Conservation (phyloP, 2,797 vertebrate genomes). For the Falco peregrinus region DNA sequence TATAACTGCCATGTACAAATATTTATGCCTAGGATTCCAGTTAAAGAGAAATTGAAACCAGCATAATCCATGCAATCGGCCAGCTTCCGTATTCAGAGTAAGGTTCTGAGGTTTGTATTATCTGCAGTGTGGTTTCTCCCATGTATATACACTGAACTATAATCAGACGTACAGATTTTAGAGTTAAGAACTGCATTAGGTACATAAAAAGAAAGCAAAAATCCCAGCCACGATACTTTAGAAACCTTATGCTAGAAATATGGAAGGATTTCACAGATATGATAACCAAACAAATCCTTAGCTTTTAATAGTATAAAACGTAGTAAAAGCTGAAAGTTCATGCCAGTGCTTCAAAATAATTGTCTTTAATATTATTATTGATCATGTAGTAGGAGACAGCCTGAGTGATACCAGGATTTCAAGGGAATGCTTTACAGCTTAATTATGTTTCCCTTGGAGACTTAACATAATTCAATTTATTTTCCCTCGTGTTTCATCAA, state of each 20-base stretch:
- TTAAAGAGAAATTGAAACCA: neutral
- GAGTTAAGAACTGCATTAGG: neutral
- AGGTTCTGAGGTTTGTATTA: neutral
- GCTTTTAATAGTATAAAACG: conserved; percentile 53
- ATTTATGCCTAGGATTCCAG: neutral
- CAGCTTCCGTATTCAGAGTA: neutral
- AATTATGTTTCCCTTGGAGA: conserved; percentile 81
- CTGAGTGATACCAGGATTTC: conserved; percentile 73
- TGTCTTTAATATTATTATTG: conserved; percentile 81
- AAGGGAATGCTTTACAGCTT: conserved; percentile 76
- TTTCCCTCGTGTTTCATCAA: conserved; percentile 77
- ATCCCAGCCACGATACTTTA: neutral
- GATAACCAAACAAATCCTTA: conserved; percentile 14
- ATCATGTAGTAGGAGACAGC: conserved; percentile 74
- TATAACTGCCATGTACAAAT: neutral
- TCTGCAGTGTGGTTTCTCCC: neutral
- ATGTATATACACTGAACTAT: neutral
- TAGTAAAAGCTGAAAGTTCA: conserved; percentile 63
- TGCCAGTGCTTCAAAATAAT: conserved; percentile 73
- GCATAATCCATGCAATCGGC: neutral
- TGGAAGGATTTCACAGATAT: neutral
- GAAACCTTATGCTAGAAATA: conserved; percentile 5
- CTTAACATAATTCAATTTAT: conserved; percentile 80
- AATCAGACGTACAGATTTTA: neutral
- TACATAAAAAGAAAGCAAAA: neutral